phyloP scores from a whole-genome alignment of 2,888 invertebrate genomes.

The Patella depressa region DNA sequence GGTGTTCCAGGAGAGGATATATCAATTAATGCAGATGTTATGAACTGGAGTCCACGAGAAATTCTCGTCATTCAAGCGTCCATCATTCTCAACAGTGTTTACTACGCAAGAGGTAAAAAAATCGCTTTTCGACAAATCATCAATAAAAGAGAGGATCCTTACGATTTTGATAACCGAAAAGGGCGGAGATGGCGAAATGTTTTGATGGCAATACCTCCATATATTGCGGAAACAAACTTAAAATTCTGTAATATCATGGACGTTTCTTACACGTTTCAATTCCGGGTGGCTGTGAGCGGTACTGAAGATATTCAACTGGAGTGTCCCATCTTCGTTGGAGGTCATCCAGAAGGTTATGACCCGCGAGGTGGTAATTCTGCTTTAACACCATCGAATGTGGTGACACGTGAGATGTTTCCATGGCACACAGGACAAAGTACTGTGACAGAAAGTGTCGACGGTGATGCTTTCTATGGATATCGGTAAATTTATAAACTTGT shows the following conservation, averaged over 20 bases:
- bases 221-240: conserved; percentile 67
- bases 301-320: conserved; percentile 56
- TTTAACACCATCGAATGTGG: neutral
- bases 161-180: conserved; percentile 58
- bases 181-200: conserved; percentile 69
- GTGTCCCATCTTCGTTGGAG: conserved; percentile 65
- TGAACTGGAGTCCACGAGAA: conserved; percentile 60
- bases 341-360: conserved; percentile 39
- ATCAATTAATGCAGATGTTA: conserved; percentile 63
- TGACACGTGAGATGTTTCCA: neutral
- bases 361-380: neutral
- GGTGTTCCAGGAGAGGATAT: conserved; percentile 68
- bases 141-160: conserved; percentile 67
- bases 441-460: too few relatives aligned
- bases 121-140: conserved; percentile 60
- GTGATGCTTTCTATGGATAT: too few relatives aligned
- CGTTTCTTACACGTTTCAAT: conserved; percentile 65
- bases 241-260: conserved; percentile 69
- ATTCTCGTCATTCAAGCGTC: conserved; percentile 58
- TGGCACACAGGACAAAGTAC: too few relatives aligned
- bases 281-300: conserved; percentile 61
- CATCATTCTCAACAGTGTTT: conserved; percentile 65
- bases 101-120: conserved; percentile 58
- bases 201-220: conserved; percentile 67
- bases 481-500: too few relatives aligned